Percentiles rank a stretch among this genome's conserved stretches.
Evolutionary conservation across 1,140 invertebrate genomes (phyloP).

Genomic region (Steinernema khuongi): DNA sequence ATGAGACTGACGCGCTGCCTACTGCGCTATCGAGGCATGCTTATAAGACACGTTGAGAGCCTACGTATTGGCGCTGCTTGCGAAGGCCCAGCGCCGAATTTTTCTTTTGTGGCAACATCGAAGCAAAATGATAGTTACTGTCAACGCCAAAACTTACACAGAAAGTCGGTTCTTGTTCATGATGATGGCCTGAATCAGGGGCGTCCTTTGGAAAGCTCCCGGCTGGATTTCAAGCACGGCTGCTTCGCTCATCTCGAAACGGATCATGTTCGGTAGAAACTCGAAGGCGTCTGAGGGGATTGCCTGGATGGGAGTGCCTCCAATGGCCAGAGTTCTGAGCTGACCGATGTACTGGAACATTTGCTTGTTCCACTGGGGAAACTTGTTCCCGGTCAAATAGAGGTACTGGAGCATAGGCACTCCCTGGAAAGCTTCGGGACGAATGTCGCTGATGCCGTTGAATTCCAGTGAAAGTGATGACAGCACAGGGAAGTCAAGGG

Average conservation of each 20-base stretch:
- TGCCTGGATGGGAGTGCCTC: conserved; percentile 56
- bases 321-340: conserved; percentile 55
- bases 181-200: conserved; percentile 57
- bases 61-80: no score
- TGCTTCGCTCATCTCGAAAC: conserved; percentile 57
- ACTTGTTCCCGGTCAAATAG: conserved; percentile 58
- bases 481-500: conserved; percentile 51
- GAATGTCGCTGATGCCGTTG: conserved; percentile 56
- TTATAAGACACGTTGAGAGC: no score
- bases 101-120: no score
- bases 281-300: conserved; percentile 57
- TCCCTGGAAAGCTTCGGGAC: conserved; percentile 58
- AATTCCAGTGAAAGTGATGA: conserved; percentile 56
- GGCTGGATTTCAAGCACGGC: conserved; percentile 53
- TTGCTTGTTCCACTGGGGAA: conserved; percentile 55
- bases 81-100: no score
- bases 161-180: conserved; percentile 58
- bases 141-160: conserved; percentile 36
- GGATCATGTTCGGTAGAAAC: conserved; percentile 57
- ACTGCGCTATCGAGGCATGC: conserved; percentile 80
- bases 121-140: no score
- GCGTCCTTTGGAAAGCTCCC: conserved; percentile 56
- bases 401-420: conserved; percentile 57
- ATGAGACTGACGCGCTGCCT: conserved; percentile 92
- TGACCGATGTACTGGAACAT: conserved; percentile 58